These are phyloP conservation scores for Aspidoscelis tigris DNA, from an alignment of 2,113 vertebrate species.

Conservation along the genomic window DNA sequence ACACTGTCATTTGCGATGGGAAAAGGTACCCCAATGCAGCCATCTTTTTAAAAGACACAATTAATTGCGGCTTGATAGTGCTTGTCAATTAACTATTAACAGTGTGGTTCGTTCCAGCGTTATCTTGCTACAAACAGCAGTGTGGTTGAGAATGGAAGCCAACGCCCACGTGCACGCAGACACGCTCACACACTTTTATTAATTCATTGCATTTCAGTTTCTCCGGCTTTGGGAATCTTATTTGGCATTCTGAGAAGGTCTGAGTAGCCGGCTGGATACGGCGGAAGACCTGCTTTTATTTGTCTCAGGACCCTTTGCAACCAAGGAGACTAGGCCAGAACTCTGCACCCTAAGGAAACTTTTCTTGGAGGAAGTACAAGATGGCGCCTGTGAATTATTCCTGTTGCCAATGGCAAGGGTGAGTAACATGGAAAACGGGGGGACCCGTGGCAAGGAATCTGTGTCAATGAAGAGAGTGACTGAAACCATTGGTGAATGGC, in stretches of 20 bases:
- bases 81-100: background rate
- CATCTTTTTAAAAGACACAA: background rate
- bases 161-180: too few relatives aligned
- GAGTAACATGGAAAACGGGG: background rate
- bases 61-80: background rate
- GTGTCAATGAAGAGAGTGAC: background rate
- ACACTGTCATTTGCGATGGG: too few relatives aligned
- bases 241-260: constrained; percentile 16
- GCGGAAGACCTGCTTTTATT: constrained; percentile 3
- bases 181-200: background rate
- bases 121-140: background rate
- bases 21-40: too few relatives aligned
- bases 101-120: too few relatives aligned
- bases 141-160: too few relatives aligned
- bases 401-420: background rate
- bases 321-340: background rate
- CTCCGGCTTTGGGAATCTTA: background rate
- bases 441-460: background rate
- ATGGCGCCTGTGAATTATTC: too few relatives aligned
- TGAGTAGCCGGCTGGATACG: constrained; percentile 13
- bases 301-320: background rate
- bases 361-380: background rate
- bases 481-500: too few relatives aligned
- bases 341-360: background rate
- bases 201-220: background rate